Evolutionary conservation across 2,888 invertebrate species (phyloP), one percentile per base, ranked within the genome.

Genomic region (Cantharis rustica): DNA sequence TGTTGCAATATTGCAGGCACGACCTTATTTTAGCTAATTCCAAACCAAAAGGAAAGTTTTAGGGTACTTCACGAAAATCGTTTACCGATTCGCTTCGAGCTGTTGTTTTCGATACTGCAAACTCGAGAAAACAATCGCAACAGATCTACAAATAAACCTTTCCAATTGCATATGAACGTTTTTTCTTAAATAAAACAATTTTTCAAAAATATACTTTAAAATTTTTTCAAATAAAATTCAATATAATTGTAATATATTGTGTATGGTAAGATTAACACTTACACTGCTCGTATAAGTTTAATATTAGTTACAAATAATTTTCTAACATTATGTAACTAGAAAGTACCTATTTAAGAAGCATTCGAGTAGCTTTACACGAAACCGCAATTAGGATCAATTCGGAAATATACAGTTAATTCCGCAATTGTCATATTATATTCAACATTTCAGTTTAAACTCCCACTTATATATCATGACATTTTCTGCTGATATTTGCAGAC

Each of bases 1-100:
- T 72, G 64, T 61, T 71, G 68, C 47, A 73, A 78, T 75, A 78
- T 78, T 75, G 73, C 71, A 75, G 73, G 71, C 75, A 71, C 64
- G 73, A 71, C 72, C 76, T 76, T 78, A 73, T 78, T 78, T 75
- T 15, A 63, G 73, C 73, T 76, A 78, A 78, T 78, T 76, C 71
- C 68, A 76, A 74, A 71, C 73, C 72, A 69, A 78, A 75, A 78
- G 62, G 71, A 78, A 78, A 76, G 75, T 78, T 76, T 75, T 73
- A 78, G 78, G 23, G 78, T 78, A 73, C 75, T 78, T 73, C 69
- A 76, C 68, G 61, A 74, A 74, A 74, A 76, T 73, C 78, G 76
- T 76, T 78, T 78, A 78, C 72, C 74, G 74, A 78, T 76, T 76
- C 78, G 76, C 78, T 31, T 66, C 69, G 71, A 71, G 75, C 64